These are phyloP conservation scores for Turritopsis rubra DNA, from an alignment of 30 jellyfish, hydroid and myxozoan genomes.

Conservation along the genomic window DNA sequence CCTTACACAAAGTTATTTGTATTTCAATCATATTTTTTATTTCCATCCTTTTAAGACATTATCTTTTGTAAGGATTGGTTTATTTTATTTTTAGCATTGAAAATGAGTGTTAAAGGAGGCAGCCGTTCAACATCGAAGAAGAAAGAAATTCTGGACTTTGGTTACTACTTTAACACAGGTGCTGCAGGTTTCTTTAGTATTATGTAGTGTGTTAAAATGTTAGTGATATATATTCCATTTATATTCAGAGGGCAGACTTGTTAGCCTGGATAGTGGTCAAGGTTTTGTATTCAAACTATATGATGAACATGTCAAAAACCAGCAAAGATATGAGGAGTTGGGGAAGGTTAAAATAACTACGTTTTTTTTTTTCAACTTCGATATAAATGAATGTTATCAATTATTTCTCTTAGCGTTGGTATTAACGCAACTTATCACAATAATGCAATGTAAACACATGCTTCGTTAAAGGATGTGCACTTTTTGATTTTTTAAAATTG, in stretches of 20 bases:
- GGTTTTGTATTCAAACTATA: constrained; percentile 52
- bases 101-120: background rate
- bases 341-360: constrained; percentile 41
- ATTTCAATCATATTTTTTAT: too few species aligned
- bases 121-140: background rate
- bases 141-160: background rate
- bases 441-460: too few species aligned
- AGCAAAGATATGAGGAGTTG: constrained; percentile 49
- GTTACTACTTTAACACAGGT: background rate
- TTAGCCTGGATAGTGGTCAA: constrained; percentile 19
- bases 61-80: background rate
- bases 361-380: too few species aligned
- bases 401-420: too few species aligned
- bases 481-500: too few species aligned
- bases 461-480: too few species aligned
- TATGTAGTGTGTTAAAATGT: background rate
- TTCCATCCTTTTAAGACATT: background rate
- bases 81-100: background rate
- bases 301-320: constrained; percentile 40
- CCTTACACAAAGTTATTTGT: too few species aligned
- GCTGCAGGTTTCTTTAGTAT: background rate
- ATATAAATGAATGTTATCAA: too few species aligned
- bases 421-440: too few species aligned
- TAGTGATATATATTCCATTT: too few species aligned
- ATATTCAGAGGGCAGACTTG: constrained; percentile 33